phyloP scores from a whole-genome alignment of 2,113 vertebrate genomes.

The Coreoperca whiteheadi region DNA sequence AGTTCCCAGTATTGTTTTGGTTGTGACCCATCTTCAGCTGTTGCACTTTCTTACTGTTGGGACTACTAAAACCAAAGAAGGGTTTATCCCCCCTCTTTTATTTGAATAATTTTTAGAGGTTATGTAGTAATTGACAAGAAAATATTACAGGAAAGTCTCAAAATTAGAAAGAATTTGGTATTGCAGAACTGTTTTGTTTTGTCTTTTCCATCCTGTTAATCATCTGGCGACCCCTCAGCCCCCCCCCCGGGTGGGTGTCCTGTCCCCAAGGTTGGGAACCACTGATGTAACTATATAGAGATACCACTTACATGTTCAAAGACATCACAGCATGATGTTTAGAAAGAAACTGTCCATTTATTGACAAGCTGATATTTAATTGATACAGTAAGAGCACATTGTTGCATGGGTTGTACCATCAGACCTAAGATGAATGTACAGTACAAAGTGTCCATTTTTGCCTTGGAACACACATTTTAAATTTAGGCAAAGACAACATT shows the following conservation, averaged over 20 bases:
- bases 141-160: neutral
- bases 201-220: neutral
- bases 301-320: neutral
- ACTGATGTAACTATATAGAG: neutral
- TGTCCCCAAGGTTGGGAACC: no score
- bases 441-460: conserved; percentile 10
- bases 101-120: neutral
- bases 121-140: neutral
- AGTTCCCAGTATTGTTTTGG: neutral
- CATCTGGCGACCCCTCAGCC: neutral
- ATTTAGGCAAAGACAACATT: conserved; percentile 13
- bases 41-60: neutral
- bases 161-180: neutral
- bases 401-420: conserved; percentile 18
- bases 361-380: conserved; percentile 47
- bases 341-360: conserved; percentile 67
- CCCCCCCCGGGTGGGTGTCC: neutral
- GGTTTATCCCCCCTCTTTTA: neutral
- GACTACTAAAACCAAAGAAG: neutral
- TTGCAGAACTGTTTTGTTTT: neutral
- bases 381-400: conserved; percentile 31
- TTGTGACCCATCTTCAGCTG: neutral
- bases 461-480: conserved; percentile 23
- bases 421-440: conserved; percentile 16
- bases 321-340: conserved; percentile 18